phyloP scores from a whole-genome alignment of 1,140 invertebrate species.

The Ephestia elutella region DNA sequence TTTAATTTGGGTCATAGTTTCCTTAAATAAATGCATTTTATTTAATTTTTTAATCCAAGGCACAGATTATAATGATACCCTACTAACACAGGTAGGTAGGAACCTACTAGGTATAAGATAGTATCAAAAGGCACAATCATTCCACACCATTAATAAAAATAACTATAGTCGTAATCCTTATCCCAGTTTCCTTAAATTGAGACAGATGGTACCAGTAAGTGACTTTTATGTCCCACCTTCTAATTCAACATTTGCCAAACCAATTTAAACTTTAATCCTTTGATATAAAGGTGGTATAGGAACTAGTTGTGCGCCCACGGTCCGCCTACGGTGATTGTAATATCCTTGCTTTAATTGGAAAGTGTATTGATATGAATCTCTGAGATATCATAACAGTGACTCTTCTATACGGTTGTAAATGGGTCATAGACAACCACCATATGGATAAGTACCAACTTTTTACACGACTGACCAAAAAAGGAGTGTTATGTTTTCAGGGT shows the following conservation, averaged over 20 bases:
- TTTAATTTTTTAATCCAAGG: no score
- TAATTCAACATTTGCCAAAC: not conserved
- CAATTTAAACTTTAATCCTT: not conserved
- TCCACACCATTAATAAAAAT: not conserved
- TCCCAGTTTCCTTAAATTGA: slow-evolving; percentile 7
- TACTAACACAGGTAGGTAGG: no score
- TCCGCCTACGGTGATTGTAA: not conserved
- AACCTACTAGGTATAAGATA: no score
- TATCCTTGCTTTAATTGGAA: slow-evolving; percentile 6
- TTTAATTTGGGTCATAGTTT: no score
- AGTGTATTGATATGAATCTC: slow-evolving; percentile 3
- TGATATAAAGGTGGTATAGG: not conserved
- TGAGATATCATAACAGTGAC: not conserved
- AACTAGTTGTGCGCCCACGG: not conserved
- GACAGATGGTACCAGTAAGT: slow-evolving; percentile 4
- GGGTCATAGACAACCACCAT: no score
- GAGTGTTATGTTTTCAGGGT: no score
- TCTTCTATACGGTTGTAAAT: not conserved
- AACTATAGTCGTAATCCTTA: not conserved
- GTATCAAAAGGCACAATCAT: not conserved
- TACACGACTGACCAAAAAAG: no score
- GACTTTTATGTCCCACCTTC: slow-evolving; percentile 3
- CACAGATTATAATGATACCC: no score
- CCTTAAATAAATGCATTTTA: no score
- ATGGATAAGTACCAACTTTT: no score